phyloP scores from a whole-genome alignment of 2,113 vertebrate genomes.

The Anoplopoma fimbria region DNA sequence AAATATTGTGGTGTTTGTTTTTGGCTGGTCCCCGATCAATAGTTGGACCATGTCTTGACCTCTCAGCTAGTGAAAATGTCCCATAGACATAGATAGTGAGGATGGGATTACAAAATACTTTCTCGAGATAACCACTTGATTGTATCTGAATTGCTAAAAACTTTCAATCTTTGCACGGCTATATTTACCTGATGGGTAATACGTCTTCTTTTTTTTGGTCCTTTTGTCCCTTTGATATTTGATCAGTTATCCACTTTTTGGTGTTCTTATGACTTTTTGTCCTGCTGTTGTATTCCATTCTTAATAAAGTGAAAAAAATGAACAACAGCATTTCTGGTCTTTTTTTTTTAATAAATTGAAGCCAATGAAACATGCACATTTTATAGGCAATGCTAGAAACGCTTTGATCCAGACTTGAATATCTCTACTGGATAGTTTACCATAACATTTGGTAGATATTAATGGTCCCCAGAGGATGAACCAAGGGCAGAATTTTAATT shows the following conservation, averaged over 20 bases:
- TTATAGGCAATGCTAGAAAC: neutral
- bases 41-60: slow-evolving; percentile 67
- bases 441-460: neutral
- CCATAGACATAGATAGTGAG: slow-evolving; percentile 45
- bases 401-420: neutral
- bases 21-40: slow-evolving; percentile 73
- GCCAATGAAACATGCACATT: neutral
- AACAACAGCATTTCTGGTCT: slow-evolving; percentile 46
- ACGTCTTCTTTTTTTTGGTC: slow-evolving; percentile 70
- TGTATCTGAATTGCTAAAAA: slow-evolving; percentile 67
- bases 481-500: neutral
- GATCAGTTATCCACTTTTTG: slow-evolving; percentile 76
- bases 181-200: slow-evolving; percentile 70
- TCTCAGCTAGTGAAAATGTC: slow-evolving; percentile 50
- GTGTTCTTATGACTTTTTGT: slow-evolving; percentile 85
- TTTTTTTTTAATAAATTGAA: neutral
- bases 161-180: slow-evolving; percentile 70
- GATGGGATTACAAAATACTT: slow-evolving; percentile 53
- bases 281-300: slow-evolving; percentile 85
- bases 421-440: neutral
- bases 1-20: slow-evolving; percentile 78
- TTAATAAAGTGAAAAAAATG: slow-evolving; percentile 84
- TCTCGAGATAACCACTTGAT: slow-evolving; percentile 65
- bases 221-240: slow-evolving; percentile 80
- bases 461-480: neutral